Base-by-base conservation (phyloP, 2,113 vertebrate genomes). In the Paradoxurus hermaphroditus region DNA sequence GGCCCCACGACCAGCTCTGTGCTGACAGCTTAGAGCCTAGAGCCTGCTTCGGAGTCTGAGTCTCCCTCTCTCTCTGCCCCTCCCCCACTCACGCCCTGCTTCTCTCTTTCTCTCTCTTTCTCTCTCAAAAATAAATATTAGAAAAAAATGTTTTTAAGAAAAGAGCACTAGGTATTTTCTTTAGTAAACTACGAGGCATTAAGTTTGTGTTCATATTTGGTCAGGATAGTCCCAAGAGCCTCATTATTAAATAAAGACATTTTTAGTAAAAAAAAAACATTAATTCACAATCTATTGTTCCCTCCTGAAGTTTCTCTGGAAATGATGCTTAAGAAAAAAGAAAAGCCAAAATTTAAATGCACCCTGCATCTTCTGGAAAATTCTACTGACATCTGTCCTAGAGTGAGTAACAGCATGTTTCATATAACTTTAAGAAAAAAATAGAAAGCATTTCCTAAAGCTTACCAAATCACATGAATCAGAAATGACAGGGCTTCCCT, bases 361-460 rank as follows among this genome's bases (percentile, higher is more conserved):
- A n/a, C 4, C 51, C 81, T 73, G 1, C 34, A 44, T 63, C 56
- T 46, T 72, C 36, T 25, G 29, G 39, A 51, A 86, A 27, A 72
- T 1, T 44, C 79, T 31, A 27, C 36, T 59, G 85, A 87, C 68
- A 94, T 68, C 82, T 39, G 15, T 81, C 44, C 72, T 41, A 29
- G 19, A 62, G n/a, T 82, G 86, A 95, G 31, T 88, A 67, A 90
- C 0, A 14, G 56, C 51, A 63, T 19, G 15, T 53, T 62, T 86
- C 56, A 70, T 23, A 75, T 51, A 81, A 94, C 34, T n/a, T 94
- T 44, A 41, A 85, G 36, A n/a, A 53, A 63, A 63, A 73, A 86
- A 78, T n/a, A 75, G n/a, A 92, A 92, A 68, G 62, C 91, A 82
- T 85, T 86, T 91, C 44, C 75, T 72, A 49, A 70, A 88, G 93